Percentiles rank a stretch among this genome's conserved stretches.
Conservation (phyloP, 64 coral and sea anemone genomes). For the Porites australiensis region DNA sequence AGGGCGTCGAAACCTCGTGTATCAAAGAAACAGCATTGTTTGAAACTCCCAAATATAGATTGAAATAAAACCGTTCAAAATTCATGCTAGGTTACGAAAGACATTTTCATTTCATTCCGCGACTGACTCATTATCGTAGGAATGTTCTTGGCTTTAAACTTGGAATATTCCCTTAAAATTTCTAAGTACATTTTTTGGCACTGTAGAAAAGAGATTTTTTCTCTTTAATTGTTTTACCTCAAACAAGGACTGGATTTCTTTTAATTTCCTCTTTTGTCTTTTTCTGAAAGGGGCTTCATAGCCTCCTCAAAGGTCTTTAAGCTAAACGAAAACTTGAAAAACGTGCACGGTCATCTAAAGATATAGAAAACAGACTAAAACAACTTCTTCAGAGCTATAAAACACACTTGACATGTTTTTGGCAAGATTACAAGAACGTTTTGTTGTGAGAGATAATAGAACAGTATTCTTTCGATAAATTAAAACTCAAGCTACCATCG, state of each 20-base stretch:
- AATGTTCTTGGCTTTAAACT: too few species aligned
- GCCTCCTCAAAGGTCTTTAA: background rate
- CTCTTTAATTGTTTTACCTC: background rate
- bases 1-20: constrained; percentile 15
- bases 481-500: background rate
- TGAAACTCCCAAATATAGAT: background rate
- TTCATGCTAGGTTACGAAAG: background rate
- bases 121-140: too few species aligned
- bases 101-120: background rate
- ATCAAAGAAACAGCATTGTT: background rate
- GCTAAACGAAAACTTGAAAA: background rate
- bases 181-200: too few species aligned
- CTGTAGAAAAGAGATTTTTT: background rate
- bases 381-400: background rate
- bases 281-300: background rate
- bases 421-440: constrained; percentile 1
- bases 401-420: constrained; percentile 33
- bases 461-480: background rate
- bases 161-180: background rate
- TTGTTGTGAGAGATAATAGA: background rate
- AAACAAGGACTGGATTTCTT: background rate
- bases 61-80: background rate
- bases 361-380: background rate
- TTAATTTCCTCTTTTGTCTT: constrained; percentile 26
- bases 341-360: background rate